Evolutionary conservation across 2,113 vertebrate genomes (phyloP).

Genomic region (Collichthys lucidus): DNA sequence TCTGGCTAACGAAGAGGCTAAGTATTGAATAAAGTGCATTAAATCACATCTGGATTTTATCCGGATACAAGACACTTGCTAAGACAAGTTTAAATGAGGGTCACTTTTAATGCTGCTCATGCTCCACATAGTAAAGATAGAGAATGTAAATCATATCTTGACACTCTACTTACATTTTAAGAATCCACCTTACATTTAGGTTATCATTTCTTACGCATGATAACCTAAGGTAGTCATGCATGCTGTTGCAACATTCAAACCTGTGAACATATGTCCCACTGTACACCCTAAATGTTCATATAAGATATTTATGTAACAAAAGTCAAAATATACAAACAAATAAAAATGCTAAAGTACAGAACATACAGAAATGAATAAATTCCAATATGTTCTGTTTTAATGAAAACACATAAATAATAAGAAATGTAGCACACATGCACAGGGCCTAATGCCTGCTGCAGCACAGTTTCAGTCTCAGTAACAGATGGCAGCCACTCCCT

Average conservation of each 20-base stretch:
- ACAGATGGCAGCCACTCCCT: slow-evolving; percentile 56
- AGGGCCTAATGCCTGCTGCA: slow-evolving; percentile 9
- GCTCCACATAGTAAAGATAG: not conserved
- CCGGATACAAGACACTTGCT: not conserved
- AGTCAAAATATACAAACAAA: no score
- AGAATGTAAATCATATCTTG: not conserved
- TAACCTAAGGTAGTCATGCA: not conserved
- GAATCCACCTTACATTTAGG: not conserved
- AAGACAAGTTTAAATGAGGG: not conserved
- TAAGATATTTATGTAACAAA: not conserved
- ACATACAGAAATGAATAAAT: not conserved
- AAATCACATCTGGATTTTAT: not conserved
- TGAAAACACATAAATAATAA: not conserved
- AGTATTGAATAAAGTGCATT: not conserved
- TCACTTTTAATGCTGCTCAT: not conserved
- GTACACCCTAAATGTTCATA: not conserved
- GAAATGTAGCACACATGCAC: not conserved
- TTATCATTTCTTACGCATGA: not conserved
- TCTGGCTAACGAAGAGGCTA: not conserved
- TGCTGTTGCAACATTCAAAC: not conserved
- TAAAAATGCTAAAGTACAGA: not conserved
- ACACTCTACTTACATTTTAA: not conserved
- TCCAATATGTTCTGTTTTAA: no score
- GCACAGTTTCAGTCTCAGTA: slow-evolving; percentile 27
- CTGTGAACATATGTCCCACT: no score